Evolutionary conservation across 2,888 invertebrate genomes (phyloP).

Genomic region (Timandra comae): DNA sequence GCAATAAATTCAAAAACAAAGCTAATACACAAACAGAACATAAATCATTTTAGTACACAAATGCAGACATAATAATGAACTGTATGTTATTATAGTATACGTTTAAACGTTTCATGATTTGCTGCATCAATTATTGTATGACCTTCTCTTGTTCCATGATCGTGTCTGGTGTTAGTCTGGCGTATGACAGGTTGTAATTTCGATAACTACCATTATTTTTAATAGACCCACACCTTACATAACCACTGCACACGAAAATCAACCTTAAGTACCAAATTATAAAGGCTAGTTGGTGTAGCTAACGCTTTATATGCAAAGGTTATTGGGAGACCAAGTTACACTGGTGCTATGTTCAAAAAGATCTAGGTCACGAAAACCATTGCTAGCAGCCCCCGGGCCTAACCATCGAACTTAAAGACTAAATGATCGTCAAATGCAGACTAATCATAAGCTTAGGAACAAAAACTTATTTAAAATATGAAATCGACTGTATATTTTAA

Average conservation of each 20-base stretch:
- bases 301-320: constrained; percentile 24
- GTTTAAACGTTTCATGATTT: constrained; percentile 27
- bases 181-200: constrained; percentile 72
- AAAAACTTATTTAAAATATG: constrained; percentile 52
- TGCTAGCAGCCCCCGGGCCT: constrained; percentile 58
- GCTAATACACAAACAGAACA: too few relatives aligned
- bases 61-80: too few relatives aligned
- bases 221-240: constrained; percentile 23
- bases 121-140: constrained; percentile 46
- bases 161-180: constrained; percentile 62
- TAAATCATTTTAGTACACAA: too few relatives aligned
- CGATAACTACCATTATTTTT: constrained; percentile 39
- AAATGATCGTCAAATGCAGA: constrained; percentile 63
- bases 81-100: too few relatives aligned
- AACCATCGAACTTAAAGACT: constrained; percentile 62
- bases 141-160: constrained; percentile 62
- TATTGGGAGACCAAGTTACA: constrained; percentile 26
- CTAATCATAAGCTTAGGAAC: constrained; percentile 55
- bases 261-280: constrained; percentile 23
- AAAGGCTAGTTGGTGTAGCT: constrained; percentile 18
- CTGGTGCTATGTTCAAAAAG: constrained; percentile 52
- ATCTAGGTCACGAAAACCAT: constrained; percentile 72
- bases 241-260: constrained; percentile 22
- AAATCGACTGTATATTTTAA: constrained; percentile 40
- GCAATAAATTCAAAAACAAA: too few relatives aligned